Percentiles rank a stretch among this genome's conserved stretches.
phyloP scores from a whole-genome alignment of 2,797 vertebrate genomes.

The Premnoplex brunnescens region DNA sequence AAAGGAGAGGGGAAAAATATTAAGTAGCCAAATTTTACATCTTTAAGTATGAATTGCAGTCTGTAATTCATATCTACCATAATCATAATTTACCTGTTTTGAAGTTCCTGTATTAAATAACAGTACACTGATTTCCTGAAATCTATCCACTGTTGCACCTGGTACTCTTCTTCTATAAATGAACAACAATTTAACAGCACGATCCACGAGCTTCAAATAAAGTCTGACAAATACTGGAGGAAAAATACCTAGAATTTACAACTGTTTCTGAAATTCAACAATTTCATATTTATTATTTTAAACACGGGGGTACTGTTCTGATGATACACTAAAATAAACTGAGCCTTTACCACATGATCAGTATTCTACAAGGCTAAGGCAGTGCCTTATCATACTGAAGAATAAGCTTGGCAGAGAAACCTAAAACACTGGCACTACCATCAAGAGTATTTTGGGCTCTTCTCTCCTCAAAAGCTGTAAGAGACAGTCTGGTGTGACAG shows the following conservation, averaged over 20 bases:
- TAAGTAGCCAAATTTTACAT: background rate
- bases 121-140: background rate
- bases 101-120: background rate
- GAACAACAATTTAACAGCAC: background rate
- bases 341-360: background rate
- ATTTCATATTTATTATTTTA: background rate
- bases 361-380: background rate
- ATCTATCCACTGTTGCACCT: background rate
- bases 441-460: background rate
- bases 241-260: background rate
- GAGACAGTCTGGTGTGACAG: background rate
- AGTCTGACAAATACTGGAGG: background rate
- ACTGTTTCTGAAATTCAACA: background rate
- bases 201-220: background rate
- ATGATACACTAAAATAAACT: background rate
- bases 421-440: background rate
- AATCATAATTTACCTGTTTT: background rate
- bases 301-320: background rate
- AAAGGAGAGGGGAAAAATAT: accelerated
- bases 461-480: background rate
- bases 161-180: background rate
- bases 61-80: background rate
- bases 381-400: background rate
- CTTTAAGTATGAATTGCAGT: background rate
- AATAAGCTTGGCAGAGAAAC: background rate